Base-by-base conservation (phyloP, 2,797 vertebrate species). In the Bucorvus abyssinicus region DNA sequence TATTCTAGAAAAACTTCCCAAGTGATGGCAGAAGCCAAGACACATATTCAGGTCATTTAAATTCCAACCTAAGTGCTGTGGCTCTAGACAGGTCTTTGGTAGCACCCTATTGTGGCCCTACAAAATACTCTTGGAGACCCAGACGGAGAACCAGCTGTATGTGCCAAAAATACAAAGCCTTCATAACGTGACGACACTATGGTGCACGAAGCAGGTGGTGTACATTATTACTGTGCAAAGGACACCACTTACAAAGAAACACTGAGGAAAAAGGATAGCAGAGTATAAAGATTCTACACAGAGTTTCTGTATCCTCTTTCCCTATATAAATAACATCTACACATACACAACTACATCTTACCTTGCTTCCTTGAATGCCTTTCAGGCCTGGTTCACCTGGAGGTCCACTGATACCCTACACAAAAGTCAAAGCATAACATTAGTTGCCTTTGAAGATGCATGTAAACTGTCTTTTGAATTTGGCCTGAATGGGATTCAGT, bases 351-450 rank as follows among this genome's bases (percentile, higher is more conserved):
- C 15, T 27, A 14, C 64, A 77, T 65, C 97, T 98, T 98, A 99
- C 99, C 98, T 99, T 99, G 53, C 97, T 95, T 97, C 98, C 99
- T 79, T 97, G 84, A 94, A 97, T 97, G 47, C 99, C 99, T 94
- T 98, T 98, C 0, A 94, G 96, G 36, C 99, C 99, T 76, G 97
- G 90, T 21, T 99, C 98, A 67, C 99, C 99, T n/a, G 97, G 93
- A 91, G 96, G 98, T 96, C 99, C 99, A 53, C 86, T 55, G 9
- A 94, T 93, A 85, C 98, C 99, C 99, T 99, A 95, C 11, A 69
- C 63, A 84, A 93, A 95, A 56, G 69, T 78, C 50, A 87, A 96
- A 96, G 55, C n/a, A 87, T 14, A 96, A 22, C 94, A 90, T 94
- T 86, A 97, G 73, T 52, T 95, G 49, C 74, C 19, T 95, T 74